Conservation (phyloP, 2,113 vertebrate species). For the Coptodon rendalli region DNA sequence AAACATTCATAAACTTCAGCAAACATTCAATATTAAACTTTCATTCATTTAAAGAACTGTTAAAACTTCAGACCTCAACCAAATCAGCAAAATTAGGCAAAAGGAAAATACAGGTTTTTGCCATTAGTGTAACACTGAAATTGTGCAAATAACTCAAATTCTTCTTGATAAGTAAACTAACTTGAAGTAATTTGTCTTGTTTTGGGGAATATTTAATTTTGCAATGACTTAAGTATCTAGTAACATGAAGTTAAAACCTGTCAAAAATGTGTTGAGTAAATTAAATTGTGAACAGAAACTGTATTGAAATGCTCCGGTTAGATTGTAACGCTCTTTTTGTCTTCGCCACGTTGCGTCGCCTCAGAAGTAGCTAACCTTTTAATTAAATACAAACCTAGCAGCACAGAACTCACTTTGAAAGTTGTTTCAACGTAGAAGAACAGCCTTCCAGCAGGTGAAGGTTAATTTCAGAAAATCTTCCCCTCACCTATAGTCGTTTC, state of each 20-base stretch:
- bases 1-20: background rate
- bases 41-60: background rate
- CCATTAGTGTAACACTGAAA: background rate
- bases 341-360: background rate
- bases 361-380: background rate
- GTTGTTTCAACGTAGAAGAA: background rate
- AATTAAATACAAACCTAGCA: background rate
- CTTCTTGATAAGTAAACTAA: background rate
- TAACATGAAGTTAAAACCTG: background rate
- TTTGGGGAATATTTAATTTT: background rate
- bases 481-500: background rate
- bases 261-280: accelerated
- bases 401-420: background rate
- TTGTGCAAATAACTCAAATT: background rate
- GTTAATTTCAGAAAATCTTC: background rate
- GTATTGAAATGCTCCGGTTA: background rate
- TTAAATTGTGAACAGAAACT: background rate
- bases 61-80: background rate
- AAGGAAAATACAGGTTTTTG: background rate
- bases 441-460: background rate
- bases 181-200: background rate
- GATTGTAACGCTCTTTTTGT: background rate
- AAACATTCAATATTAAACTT: background rate
- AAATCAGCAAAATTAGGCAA: background rate
- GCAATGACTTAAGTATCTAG: background rate